Evolutionary conservation across 1,140 invertebrate species (phyloP).

Genomic region (Grapholita molesta): DNA sequence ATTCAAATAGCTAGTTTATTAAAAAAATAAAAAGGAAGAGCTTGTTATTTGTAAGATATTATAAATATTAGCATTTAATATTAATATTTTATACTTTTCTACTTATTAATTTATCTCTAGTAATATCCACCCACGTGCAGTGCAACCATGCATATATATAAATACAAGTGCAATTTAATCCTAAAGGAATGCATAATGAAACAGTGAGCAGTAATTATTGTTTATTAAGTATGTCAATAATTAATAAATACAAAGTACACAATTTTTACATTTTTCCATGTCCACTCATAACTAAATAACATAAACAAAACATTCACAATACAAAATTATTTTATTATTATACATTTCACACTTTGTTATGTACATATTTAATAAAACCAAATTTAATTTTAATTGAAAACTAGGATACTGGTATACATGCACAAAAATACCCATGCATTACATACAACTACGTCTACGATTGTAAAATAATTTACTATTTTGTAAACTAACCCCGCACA

Average conservation of each 20-base stretch:
- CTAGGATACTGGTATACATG: constrained; percentile 1
- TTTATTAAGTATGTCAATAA: not conserved
- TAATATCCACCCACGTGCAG: not conserved
- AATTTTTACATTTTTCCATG: not conserved
- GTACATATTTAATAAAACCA: no score
- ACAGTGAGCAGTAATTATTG: not conserved
- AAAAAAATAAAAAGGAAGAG: no score
- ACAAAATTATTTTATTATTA: constrained; percentile 6
- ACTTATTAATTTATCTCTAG: not conserved
- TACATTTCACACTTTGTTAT: not conserved
- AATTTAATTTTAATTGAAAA: no score
- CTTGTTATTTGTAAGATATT: no score
- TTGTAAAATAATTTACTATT: constrained; percentile 19
- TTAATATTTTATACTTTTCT: not conserved
- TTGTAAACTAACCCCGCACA: constrained; percentile 6
- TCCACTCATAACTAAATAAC: constrained; percentile 1
- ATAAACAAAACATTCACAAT: not conserved
- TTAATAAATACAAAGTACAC: constrained; percentile 15
- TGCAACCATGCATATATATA: constrained; percentile 6
- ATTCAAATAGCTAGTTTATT: no score
- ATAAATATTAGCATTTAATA: no score
- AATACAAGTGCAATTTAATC: not conserved
- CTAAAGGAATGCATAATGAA: constrained; percentile 7
- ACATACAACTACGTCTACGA: not conserved
- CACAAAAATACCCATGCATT: constrained; percentile 18